Conservation (phyloP, 2,797 vertebrate genomes). For the Intellagama lesueurii region DNA sequence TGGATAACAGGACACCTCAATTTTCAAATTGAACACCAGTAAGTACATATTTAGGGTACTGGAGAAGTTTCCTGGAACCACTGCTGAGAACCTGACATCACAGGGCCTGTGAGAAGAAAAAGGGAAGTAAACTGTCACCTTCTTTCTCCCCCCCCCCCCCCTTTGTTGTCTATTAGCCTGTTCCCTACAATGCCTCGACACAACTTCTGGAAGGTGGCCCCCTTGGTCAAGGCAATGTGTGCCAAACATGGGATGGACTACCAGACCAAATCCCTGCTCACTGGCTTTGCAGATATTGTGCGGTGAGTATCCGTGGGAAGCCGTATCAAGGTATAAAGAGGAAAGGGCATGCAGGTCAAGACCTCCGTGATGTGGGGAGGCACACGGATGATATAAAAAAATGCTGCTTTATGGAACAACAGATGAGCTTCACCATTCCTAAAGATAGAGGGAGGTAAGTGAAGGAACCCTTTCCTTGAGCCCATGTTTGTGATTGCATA, state of each 20-base stretch:
- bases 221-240: conserved; percentile 61
- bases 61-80: not conserved
- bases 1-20: conserved; percentile 82
- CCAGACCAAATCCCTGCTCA: conserved; percentile 52
- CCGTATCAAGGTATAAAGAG: not conserved
- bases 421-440: too few relatives aligned
- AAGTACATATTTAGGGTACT: conserved; percentile 54
- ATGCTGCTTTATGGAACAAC: too few relatives aligned
- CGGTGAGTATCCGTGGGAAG: conserved; percentile 43
- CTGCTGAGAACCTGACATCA: not conserved
- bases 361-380: not conserved
- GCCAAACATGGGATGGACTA: conserved; percentile 58
- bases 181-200: conserved; percentile 69
- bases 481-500: not conserved
- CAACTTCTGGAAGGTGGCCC: conserved; percentile 57
- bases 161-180: conserved; percentile 39
- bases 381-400: too few relatives aligned
- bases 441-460: not conserved
- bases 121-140: not conserved
- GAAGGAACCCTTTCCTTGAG: not conserved
- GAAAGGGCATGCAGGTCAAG: not conserved
- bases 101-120: not conserved
- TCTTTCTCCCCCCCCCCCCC: not conserved
- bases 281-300: conserved; percentile 57
- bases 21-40: conserved; percentile 83